Evolutionary conservation across 2,888 invertebrate species (phyloP), one percentile per base, ranked within the genome.

Genomic region (Nemotelus nigrinus): DNA sequence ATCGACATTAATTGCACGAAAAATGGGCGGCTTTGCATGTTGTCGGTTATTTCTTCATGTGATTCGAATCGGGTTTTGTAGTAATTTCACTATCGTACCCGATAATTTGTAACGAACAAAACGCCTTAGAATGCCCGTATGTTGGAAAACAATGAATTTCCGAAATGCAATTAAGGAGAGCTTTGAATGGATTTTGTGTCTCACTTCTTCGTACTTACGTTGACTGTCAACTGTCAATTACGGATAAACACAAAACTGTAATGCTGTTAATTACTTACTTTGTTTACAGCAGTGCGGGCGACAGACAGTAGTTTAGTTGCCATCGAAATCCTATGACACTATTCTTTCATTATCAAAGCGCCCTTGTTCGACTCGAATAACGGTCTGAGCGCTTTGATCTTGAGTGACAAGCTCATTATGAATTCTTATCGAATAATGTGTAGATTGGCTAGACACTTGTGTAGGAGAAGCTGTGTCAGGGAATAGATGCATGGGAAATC

Each of bases 1-100:
- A 68, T 68, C 50, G 57, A 71, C 57, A 57, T 47, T 72, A 72
- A 72, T 72, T 58, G 45, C 58, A 72, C 25, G n/a, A 25, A 25
- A 50, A 63, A 2, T 63, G 43, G 39, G 41, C 25, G 43, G 63
- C 63, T 63, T 7, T 5, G 41, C 43, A 7, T 63, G 63, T 39
- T 63, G 57, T 57, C 4, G 5, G 57, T 25, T 10, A 57, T 57
- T 57, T 3, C 10, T 5, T 8, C 25, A 10, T 25, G 57, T 57
- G 10, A 10, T 10, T 57, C 10, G 10, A 25, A 4, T 57, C 5
- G 10, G 57, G 10, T 3, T 63, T 41, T 39, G 5, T 43, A 63
- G 43, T 39, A 41, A 63, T 43, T 10, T 63, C 43, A 41, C 25
- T 7, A 41, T 43, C 53, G 7, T 10, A 63, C 63, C 39, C 43